Percentiles rank a stretch among this genome's conserved stretches.
Evolutionary conservation across 2,113 vertebrate genomes (phyloP).

Genomic region (Colaptes auratus): DNA sequence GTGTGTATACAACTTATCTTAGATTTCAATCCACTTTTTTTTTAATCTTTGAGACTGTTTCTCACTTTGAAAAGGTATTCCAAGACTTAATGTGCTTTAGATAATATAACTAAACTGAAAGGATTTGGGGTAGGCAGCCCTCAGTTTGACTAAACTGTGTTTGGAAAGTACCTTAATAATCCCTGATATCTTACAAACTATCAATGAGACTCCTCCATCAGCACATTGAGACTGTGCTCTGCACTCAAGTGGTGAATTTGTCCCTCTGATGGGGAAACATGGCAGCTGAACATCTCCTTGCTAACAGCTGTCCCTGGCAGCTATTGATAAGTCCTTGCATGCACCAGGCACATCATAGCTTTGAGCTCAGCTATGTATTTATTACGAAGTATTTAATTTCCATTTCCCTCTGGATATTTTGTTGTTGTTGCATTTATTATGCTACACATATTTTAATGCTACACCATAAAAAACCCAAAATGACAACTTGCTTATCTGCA

Average conservation of each 20-base stretch:
- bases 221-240: background rate
- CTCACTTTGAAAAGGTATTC: background rate
- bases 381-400: background rate
- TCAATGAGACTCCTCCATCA: background rate
- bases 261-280: background rate
- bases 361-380: background rate
- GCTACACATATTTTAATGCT: background rate
- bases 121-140: background rate
- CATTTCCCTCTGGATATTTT: background rate
- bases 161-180: background rate
- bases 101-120: background rate
- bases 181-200: background rate
- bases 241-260: background rate
- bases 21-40: background rate
- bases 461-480: background rate
- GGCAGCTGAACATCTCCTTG: background rate
- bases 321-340: background rate
- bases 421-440: background rate
- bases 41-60: background rate
- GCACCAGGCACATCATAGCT: background rate
- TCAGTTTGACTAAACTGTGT: background rate
- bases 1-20: background rate
- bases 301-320: background rate
- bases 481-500: background rate
- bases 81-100: background rate